Evolutionary conservation across 2,888 invertebrate species (phyloP), one percentile per base, ranked within the genome.

Genomic region (Drosophila percnosoma): DNA sequence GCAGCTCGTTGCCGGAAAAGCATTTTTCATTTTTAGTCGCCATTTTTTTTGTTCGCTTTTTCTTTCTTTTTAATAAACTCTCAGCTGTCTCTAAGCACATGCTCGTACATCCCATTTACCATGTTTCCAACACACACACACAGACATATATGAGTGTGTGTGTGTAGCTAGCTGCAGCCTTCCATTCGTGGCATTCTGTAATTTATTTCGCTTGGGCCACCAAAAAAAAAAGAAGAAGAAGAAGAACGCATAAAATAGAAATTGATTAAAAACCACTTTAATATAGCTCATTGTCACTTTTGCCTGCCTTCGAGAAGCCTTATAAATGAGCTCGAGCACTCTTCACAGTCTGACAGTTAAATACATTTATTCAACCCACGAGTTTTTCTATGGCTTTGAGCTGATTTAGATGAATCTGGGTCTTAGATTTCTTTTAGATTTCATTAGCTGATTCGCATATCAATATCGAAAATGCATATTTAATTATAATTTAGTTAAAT

Each of bases 181-280:
- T 58, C 53, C 58, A 70, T 82, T 77, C 78, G 73, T 58, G 69
- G 65, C 65, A 57, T 59, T 66, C 34, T 75, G 77, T 81, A 84
- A 87, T 84, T 85, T 79, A 84, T 85, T 76, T 85, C 71, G 69
- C 68, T 67, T 66, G 48, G 48, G 53, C 69, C 51, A 54, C 66
- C 54, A 27, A 42, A 45, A 54, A 42, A 64, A n/a, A n/a, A 27
- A 24, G 13, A 27, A 34, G 57, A 57, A 63, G 18, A 63, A 24
- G 18, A 34, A 11, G 24, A 15, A 27, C 21, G 34, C 64, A 53
- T 52, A 61, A 76, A 64, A 77, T 65, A 53, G 73, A 76, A 79
- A 87, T 85, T 87, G 69, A 85, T 88, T 86, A 85, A 88, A 88
- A 85, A 82, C 71, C 88, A 83, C 83, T 86, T 88, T 88, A 80